Percentiles rank a stretch among this genome's conserved stretches.
These are phyloP conservation scores for Drosophila eugracilis DNA, from an alignment of 1,140 invertebrate genomes.

Conservation along the genomic window DNA sequence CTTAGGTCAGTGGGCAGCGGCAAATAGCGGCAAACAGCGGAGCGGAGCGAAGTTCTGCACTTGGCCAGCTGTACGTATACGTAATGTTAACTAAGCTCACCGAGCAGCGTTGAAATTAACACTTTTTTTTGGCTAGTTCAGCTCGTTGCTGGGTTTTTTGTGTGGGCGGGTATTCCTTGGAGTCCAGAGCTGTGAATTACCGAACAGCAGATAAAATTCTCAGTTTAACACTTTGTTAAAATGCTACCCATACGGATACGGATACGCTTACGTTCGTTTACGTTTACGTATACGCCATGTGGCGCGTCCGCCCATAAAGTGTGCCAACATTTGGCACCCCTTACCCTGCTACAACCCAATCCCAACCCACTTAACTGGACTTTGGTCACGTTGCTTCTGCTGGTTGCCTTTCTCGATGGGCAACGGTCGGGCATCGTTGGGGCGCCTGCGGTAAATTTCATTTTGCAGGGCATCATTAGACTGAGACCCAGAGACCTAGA, in stretches of 20 bases:
- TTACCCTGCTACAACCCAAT: not conserved
- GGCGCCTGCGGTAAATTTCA: conserved; percentile 63
- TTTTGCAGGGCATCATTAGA: conserved; percentile 67
- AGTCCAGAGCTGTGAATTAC: conserved; percentile 70
- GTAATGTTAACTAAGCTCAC: conserved; percentile 77
- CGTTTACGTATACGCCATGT: conserved; percentile 58
- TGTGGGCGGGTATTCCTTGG: conserved; percentile 65
- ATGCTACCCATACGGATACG: conserved; percentile 61
- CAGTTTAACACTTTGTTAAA: conserved; percentile 84
- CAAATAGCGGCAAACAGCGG: conserved; percentile 11
- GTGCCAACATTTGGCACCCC: conserved; percentile 58
- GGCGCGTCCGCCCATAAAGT: conserved; percentile 69
- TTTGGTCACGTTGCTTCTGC: conserved; percentile 43
- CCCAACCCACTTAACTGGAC: conserved; percentile 46
- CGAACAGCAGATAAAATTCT: conserved; percentile 82
- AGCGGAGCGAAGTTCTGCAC: conserved; percentile 14
- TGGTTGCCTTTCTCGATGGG: conserved; percentile 22
- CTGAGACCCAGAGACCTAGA: conserved; percentile 59
- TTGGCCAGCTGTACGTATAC: conserved; percentile 42
- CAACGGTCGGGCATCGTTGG: not conserved
- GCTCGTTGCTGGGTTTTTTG: conserved; percentile 28
- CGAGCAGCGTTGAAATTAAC: conserved; percentile 70
- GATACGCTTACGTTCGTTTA: conserved; percentile 39
- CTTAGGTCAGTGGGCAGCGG: conserved; percentile 70
- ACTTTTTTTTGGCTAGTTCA: conserved; percentile 62